Evolutionary conservation across 2,888 invertebrate species (phyloP), one percentile per base, ranked within the genome.

Genomic region (Caenorhabditis zanzibari): DNA sequence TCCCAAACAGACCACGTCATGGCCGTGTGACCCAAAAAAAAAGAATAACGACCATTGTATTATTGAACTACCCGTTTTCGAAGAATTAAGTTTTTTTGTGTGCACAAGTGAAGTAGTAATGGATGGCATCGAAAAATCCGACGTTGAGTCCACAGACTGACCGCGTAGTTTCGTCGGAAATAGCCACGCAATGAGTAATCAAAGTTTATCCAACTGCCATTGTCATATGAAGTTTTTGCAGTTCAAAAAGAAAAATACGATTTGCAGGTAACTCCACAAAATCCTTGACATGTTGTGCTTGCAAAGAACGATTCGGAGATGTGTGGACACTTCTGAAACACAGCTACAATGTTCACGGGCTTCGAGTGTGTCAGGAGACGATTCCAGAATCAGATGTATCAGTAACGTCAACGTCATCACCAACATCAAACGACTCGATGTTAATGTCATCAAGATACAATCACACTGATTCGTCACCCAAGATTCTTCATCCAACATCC

Each of bases 291-390:
- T 92, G 92, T 74, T 88, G 88, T 73, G 72, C 87, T 41, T 92
- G 92, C 85, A 90, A 91, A 77, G 86, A 87, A 54, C 83, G 89
- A 47, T 91, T 90, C 82, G 63, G 74, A 24, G 90, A 92, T 74
- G 87, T 92, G 24, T 92, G 91, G 92, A 84, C 85, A 6, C 87
- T 92, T 24, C 84, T 92, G 54, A 89, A 90, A 71, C 92, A 92
- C 85, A 89, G 87, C 56, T 89, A 88, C 81, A 77, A 82, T 22
- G 82, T 86, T 14, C 92, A 92, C 64, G 91, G 90, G 5, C 84
- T 92, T 16, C 79, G 91, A 52, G 82, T 92, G 12, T 89, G 90
- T 59, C 82, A 85, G 77, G 86, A 87, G 69, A 84, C 81, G 19
- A 59, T 87, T 7, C 84, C 86, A 16, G 84, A 85, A 22, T 75